Evolutionary conservation across 2,797 vertebrate genomes (phyloP).

Genomic region (Gymnothorax javanicus): DNA sequence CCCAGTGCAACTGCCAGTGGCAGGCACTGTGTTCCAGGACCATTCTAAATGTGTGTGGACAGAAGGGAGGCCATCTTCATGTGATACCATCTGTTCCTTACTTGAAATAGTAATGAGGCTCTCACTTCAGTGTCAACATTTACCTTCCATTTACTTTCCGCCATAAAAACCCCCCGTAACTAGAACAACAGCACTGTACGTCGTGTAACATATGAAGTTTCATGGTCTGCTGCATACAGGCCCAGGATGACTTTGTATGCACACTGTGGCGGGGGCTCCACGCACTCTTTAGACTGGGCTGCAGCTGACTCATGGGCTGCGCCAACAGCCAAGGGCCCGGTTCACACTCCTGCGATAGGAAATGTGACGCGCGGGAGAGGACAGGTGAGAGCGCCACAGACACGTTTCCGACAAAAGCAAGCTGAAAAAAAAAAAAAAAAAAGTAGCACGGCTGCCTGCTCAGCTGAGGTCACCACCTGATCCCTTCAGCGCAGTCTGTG

Average conservation of each 20-base stretch:
- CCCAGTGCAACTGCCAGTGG: neutral
- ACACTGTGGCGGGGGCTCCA: neutral
- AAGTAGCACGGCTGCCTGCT: neutral
- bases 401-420: too few relatives aligned
- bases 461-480: neutral
- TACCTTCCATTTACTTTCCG: conserved; percentile 17
- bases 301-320: neutral
- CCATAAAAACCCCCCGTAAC: neutral
- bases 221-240: neutral
- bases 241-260: neutral
- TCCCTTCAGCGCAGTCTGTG: neutral
- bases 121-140: conserved; percentile 17
- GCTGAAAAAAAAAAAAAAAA: conserved; percentile 1
- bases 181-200: neutral
- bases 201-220: neutral
- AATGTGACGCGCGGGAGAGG: neutral
- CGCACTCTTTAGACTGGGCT: neutral
- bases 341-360: neutral
- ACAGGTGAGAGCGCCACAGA: neutral
- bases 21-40: neutral
- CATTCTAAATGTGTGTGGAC: neutral
- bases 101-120: conserved; percentile 21
- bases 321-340: neutral
- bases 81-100: conserved; percentile 21
- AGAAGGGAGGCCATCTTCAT: conserved; percentile 4